phyloP scores from a whole-genome alignment of 2,888 invertebrate species.

The Stenurella melanura region DNA sequence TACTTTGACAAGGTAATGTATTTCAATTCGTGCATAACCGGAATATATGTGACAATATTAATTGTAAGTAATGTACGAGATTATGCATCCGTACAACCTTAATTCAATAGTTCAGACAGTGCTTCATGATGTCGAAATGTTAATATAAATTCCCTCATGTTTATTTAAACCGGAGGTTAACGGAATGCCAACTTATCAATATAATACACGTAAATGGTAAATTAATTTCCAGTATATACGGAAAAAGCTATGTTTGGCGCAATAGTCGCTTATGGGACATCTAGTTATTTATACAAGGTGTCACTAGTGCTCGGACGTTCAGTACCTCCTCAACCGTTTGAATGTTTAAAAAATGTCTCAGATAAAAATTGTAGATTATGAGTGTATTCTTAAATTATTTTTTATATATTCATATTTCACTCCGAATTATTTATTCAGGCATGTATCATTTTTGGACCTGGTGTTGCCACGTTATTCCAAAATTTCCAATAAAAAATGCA shows the following conservation, averaged over 20 bases:
- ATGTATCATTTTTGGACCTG: no score
- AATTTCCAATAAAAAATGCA: no score
- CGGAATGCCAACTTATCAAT: not conserved
- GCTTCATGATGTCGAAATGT: slow-evolving; percentile 10
- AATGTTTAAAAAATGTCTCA: no score
- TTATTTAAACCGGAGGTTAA: slow-evolving; percentile 3
- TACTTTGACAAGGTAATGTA: slow-evolving; percentile 50
- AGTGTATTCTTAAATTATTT: no score
- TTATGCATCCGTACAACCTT: slow-evolving; percentile 39
- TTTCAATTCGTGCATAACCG: slow-evolving; percentile 43
- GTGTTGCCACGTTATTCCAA: no score
- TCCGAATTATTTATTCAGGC: no score
- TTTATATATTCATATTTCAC: no score
- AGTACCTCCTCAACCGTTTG: no score
- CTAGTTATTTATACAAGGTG: no score
- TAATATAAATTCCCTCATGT: slow-evolving; percentile 15
- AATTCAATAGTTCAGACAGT: slow-evolving; percentile 22
- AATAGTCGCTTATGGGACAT: no score
- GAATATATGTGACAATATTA: slow-evolving; percentile 46
- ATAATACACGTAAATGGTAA: not conserved
- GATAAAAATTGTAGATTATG: no score
- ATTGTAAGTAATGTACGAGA: slow-evolving; percentile 52
- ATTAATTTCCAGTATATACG: not conserved
- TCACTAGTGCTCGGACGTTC: no score
- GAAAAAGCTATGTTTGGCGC: not conserved